These are phyloP conservation scores for Lordiphosa clarofinis DNA, from an alignment of 1,140 invertebrate species.

Conservation along the genomic window DNA sequence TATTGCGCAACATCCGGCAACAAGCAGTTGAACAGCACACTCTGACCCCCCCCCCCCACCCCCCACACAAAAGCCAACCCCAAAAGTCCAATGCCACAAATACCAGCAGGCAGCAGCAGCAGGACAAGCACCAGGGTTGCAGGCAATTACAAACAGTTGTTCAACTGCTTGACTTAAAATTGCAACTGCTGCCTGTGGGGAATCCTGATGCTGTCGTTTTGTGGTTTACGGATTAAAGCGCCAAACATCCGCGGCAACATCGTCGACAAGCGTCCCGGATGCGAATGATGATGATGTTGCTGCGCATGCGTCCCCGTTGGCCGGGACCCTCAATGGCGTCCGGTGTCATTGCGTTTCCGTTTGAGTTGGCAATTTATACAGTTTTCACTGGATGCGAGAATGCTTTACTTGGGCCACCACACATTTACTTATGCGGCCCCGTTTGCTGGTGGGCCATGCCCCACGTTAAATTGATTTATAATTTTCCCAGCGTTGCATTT, in stretches of 20 bases:
- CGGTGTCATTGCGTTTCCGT: constrained; percentile 75
- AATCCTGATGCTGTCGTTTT: constrained; percentile 53
- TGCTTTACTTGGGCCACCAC: constrained; percentile 46
- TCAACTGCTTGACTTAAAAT: constrained; percentile 74
- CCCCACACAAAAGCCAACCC: constrained; percentile 34
- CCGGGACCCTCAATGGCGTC: constrained; percentile 59
- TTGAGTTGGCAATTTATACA: constrained; percentile 75
- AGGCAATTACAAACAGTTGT: constrained; percentile 74
- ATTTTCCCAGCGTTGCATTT: constrained; percentile 60
- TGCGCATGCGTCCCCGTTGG: constrained; percentile 54
- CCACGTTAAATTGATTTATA: constrained; percentile 74
- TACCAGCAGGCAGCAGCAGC: too few relatives aligned
- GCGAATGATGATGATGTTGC: constrained; percentile 27
- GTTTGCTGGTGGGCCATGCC: constrained; percentile 18
- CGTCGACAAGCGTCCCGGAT: constrained; percentile 46
- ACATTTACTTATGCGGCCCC: constrained; percentile 53
- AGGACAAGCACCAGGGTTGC: constrained; percentile 24
- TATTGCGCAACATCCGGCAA: constrained; percentile 75
- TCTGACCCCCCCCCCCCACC: too few relatives aligned
- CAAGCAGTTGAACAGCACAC: constrained; percentile 57
- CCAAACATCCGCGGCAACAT: constrained; percentile 55
- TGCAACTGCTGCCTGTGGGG: constrained; percentile 24
- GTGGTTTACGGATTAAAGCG: constrained; percentile 72
- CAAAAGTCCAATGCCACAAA: constrained; percentile 40
- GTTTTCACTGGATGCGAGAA: constrained; percentile 46